These are phyloP conservation scores for Corvus cornix DNA, from an alignment of 2,113 vertebrate species.

Conservation along the genomic window DNA sequence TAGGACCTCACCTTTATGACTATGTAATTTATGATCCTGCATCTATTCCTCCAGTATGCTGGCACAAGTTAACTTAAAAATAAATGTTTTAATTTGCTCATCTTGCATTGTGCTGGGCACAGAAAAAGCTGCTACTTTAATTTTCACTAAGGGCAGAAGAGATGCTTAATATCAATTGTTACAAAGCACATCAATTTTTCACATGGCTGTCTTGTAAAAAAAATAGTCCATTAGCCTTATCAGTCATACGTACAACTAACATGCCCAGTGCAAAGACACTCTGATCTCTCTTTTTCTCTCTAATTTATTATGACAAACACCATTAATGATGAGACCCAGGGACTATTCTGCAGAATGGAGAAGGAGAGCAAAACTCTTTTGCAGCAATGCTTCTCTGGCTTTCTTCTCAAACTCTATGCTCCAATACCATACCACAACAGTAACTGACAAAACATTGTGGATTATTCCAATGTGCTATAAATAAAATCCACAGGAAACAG, in stretches of 20 bases:
- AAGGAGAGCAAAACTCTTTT: neutral
- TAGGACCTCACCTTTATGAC: slow-evolving; percentile 57
- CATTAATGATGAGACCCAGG: neutral
- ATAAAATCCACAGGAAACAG: neutral
- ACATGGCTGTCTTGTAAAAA: neutral
- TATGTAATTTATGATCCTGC: slow-evolving; percentile 25
- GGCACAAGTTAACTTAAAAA: slow-evolving; percentile 16
- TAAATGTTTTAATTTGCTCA: slow-evolving; percentile 19
- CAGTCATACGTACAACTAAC: slow-evolving; percentile 21
- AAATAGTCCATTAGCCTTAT: slow-evolving; percentile 45
- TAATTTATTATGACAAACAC: slow-evolving; percentile 28
- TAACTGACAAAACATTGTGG: neutral
- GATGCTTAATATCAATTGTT: neutral
- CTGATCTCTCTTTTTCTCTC: neutral
- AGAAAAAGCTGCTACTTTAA: slow-evolving; percentile 1
- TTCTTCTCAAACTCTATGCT: neutral
- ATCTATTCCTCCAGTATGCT: slow-evolving; percentile 4
- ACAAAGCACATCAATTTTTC: slow-evolving; percentile 21
- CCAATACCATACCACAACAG: neutral
- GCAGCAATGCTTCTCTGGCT: neutral
- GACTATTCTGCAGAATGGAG: neutral
- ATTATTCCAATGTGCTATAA: neutral
- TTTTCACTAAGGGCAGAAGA: slow-evolving; percentile 28
- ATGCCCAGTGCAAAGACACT: neutral
- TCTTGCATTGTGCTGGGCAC: neutral